Base-by-base conservation (phyloP, 2,113 vertebrate genomes). In the Corvus cornix region DNA sequence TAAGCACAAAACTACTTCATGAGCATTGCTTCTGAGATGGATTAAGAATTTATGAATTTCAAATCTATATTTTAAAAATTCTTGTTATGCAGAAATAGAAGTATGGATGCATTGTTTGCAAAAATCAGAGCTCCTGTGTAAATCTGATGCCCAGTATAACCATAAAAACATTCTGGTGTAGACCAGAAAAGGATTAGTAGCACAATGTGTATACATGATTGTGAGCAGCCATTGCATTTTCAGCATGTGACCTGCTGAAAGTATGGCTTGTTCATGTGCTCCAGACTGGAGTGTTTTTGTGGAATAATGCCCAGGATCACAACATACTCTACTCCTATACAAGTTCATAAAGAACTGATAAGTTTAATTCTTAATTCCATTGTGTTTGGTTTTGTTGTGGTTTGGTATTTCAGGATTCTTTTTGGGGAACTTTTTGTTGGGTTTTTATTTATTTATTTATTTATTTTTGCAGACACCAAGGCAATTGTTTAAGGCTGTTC, bases 171-270 rank as follows among this genome's bases (percentile, higher is more conserved):
- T 81, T 59, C 16, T 58, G 41, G 12, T 59, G 2, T 52, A 74
- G 26, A 27, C 7, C 43, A 79, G 41, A 17, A 39, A 79, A 46
- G 4, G 26, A n/a, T 46, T 67, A 69, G 62, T 37, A 68, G 16
- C 12, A 64, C 20, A 20, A 20, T 55, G 33, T 5, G 0, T 64
- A 22, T 46, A 53, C 13, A 5, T 0, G 3, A 48, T n/a, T 48
- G 23, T 31, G 30, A 84, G 6, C 0, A 2, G 33, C 37, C 13
- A 4, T 14, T 39, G 19, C 22, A 26, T 72, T 95, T 92, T 87
- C 60, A 78, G 39, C 21, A 3, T 37, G 24, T 27, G n/a, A 72
- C 13, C 4, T 66, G 37, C 28, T 60, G 22, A 69, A 87, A 15
- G 5, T 51, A 21, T 37, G 19, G n/a, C 15, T 68, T 37, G 10